Evolutionary conservation across 1,140 invertebrate species (phyloP), one percentile per base, ranked within the genome.

Genomic region (Drosophila jambulina): DNA sequence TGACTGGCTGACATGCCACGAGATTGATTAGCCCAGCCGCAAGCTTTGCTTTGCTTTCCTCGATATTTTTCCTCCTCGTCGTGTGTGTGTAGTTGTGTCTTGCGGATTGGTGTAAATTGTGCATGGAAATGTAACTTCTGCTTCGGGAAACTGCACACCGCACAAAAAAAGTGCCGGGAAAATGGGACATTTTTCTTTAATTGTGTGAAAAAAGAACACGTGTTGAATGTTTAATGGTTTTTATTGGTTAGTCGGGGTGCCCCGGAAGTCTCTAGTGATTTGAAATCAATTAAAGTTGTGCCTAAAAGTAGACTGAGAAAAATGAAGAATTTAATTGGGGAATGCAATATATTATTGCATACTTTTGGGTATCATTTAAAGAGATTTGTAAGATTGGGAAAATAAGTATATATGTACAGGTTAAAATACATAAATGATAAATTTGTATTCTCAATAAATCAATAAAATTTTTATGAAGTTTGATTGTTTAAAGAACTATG

Each of bases 101-200:
- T 77, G 84, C 83, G 78, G 83, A 88, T 83, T 88, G 84, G 86
- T 88, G 85, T 85, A 88, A 88, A 88, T 88, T 88, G 85, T 88
- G 85, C 85, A 88, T 88, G 85, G 85, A 88, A 88, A 88, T 88
- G 85, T 85, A 90, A 85, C 85, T 90, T 85, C 85, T 88, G 85
- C 78, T 78, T 43, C 27, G 75, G 32, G 23, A 34, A 64, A 77
- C 54, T 75, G 32, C 49, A 62, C 49, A 34, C 42, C n/a, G 58
- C 12, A 19, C 48, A 32, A 51, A 43, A 63, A 40, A 63, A 32
- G 25, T 12, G 19, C 0, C 12, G 7, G n/a, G 2, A 19, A 54
- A 43, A 61, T 15, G 5, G 36, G 3, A 1, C 5, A 0, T 2
- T 15, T 6, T 40, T 7, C n/a, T 19, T 42, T 27, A 6, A 4